A percentile compares a stretch with the other conserved stretches of the same genome.
These are phyloP conservation scores for Keiferia lycopersicella DNA, from an alignment of 2,888 invertebrate species.

Conservation along the genomic window DNA sequence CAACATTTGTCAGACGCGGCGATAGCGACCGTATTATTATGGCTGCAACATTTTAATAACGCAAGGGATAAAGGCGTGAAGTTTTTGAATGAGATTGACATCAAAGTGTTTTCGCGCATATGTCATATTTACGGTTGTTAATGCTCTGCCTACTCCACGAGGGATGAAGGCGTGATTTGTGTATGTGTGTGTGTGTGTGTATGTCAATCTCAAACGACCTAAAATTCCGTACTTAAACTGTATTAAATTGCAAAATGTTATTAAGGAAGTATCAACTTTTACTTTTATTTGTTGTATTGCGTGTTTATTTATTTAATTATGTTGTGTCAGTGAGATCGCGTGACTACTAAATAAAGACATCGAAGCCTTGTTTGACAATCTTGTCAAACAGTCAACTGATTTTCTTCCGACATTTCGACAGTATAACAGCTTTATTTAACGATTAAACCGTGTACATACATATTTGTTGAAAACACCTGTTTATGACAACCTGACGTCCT, in stretches of 20 bases:
- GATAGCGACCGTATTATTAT: too few relatives aligned
- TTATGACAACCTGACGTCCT: slow-evolving; percentile 14
- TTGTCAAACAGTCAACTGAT: slow-evolving; percentile 12
- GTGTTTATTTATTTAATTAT: slow-evolving; percentile 14
- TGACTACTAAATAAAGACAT: slow-evolving; percentile 19
- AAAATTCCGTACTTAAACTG: too few relatives aligned
- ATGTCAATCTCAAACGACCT: too few relatives aligned
- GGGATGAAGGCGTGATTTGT: too few relatives aligned
- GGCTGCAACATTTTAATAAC: too few relatives aligned
- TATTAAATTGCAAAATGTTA: not conserved
- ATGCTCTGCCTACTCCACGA: too few relatives aligned
- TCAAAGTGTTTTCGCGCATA: too few relatives aligned
- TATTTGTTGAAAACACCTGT: slow-evolving; percentile 11
- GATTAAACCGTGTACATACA: slow-evolving; percentile 1
- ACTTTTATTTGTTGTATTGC: not conserved
- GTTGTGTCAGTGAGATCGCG: slow-evolving; percentile 4
- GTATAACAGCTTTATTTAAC: slow-evolving; percentile 11
- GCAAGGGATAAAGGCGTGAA: too few relatives aligned
- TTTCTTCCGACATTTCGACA: slow-evolving; percentile 6
- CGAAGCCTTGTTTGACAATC: slow-evolving; percentile 10
- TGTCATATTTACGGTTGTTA: too few relatives aligned
- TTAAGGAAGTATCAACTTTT: slow-evolving; percentile 24
- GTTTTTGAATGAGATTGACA: too few relatives aligned
- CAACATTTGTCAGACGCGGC: too few relatives aligned
- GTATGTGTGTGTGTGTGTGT: too few relatives aligned